phyloP scores from a whole-genome alignment of 2,113 vertebrate species.

The Festucalex cinctus region DNA sequence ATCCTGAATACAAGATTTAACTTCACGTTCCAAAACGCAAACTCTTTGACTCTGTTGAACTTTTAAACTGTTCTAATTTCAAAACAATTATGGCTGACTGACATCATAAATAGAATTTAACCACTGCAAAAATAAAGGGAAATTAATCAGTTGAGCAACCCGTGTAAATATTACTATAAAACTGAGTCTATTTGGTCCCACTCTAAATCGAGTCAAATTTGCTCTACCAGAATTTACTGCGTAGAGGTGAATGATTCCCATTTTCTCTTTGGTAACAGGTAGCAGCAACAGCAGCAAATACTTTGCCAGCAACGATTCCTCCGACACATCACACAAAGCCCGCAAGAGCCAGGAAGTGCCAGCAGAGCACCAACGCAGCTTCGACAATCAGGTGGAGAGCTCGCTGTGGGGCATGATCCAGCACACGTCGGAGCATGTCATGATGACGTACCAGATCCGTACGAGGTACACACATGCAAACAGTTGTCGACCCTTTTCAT shows the following conservation, averaged over 20 bases:
- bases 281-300: slow-evolving; percentile 79
- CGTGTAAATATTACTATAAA: no score
- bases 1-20: background rate
- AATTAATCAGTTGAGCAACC: no score
- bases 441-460: slow-evolving; percentile 85
- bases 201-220: no score
- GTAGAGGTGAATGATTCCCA: slow-evolving; percentile 4
- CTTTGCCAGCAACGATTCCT: slow-evolving; percentile 79
- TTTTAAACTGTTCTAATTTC: no score
- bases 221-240: background rate
- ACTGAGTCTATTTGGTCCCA: no score
- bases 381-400: slow-evolving; percentile 63
- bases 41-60: no score
- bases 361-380: slow-evolving; percentile 51
- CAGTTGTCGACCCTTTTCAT: background rate
- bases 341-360: slow-evolving; percentile 59
- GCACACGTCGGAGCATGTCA: slow-evolving; percentile 69
- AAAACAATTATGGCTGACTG: no score
- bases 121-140: no score
- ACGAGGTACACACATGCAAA: slow-evolving; percentile 74
- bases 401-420: slow-evolving; percentile 80
- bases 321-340: slow-evolving; percentile 68
- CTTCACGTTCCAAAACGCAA: background rate
- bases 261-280: slow-evolving; percentile 44
- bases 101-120: no score